Base-by-base conservation (phyloP, 2,113 vertebrate genomes). In the Cochlearius cochlearius region DNA sequence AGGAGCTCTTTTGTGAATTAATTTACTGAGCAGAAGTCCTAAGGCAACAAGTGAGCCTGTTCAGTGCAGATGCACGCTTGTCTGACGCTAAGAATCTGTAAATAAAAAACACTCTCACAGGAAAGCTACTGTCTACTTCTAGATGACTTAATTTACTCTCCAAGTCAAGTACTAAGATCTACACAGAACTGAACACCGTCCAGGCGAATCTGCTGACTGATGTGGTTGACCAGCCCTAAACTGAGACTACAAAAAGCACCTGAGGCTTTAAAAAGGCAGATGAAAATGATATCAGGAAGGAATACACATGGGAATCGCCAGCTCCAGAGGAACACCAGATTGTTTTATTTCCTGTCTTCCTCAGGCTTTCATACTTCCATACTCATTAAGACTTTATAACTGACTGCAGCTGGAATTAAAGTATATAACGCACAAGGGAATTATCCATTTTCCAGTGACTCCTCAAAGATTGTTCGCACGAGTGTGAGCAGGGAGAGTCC, bases 111-210 rank as follows among this genome's bases (percentile, higher is more conserved):
- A 74, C 9, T 55, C 12, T 52, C 19, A 41, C 6, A 50, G 79
- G 59, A 91, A 72, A 88, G 45, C 49, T 43, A 19, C 32, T 67
- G 18, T 49, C 20, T 39, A 9, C 16, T 74, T 67, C 34, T 21
- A 49, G 64, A 75, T 1, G 2, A 19, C 27, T 87, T 49, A 30
- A 74, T 58, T 69, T 38, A 81, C 25, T 75, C 9, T 74, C 56
- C 53, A 79, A 73, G 34, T 34, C 36, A 76, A 66, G 18, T 36
- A 43, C 11, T n/a, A 77, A 49, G 27, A 53, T n/a, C n/a, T 55
- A 19, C 2, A 81, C 26, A 68, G 55, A 86, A 63, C 20, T 50
- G 18, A 73, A 27, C 0, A 0, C 1, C n/a, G 25, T 50, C 69
- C 69, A 15, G 69, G 52, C 29, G 39, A 85, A 45, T 19, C 19